Evolutionary conservation across 2,797 vertebrate species (phyloP).

Genomic region (Knipowitschia caucasica): DNA sequence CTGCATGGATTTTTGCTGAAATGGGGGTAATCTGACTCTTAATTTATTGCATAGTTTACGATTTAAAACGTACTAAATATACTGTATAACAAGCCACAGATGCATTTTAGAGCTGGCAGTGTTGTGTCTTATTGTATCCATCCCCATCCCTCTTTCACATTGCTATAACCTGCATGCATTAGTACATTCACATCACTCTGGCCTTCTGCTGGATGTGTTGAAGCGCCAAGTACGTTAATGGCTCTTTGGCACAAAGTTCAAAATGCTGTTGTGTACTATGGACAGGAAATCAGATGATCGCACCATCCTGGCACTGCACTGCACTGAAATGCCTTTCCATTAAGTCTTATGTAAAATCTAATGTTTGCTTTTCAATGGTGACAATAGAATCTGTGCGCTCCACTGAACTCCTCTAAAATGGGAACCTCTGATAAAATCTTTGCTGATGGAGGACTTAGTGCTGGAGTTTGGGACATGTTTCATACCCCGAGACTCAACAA

Average conservation of each 20-base stretch:
- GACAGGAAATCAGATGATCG: not conserved
- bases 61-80: too few species aligned
- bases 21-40: too few species aligned
- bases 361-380: not conserved
- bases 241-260: not conserved
- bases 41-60: too few species aligned
- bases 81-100: too few species aligned
- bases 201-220: not conserved
- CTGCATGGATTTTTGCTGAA: too few species aligned
- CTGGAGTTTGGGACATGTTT: not conserved
- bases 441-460: not conserved
- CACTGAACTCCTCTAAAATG: not conserved
- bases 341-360: not conserved
- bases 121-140: too few species aligned
- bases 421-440: not conserved
- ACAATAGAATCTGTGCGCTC: not conserved
- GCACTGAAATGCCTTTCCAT: not conserved
- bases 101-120: too few species aligned
- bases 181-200: not conserved
- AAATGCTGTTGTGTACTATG: not conserved
- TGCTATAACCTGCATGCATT: not conserved
- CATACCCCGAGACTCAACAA: not conserved
- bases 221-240: not conserved
- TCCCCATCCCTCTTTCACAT: too few species aligned
- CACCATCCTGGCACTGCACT: not conserved